Conservation (phyloP, 2,113 vertebrate species). For the Lepidothrix coronata region DNA sequence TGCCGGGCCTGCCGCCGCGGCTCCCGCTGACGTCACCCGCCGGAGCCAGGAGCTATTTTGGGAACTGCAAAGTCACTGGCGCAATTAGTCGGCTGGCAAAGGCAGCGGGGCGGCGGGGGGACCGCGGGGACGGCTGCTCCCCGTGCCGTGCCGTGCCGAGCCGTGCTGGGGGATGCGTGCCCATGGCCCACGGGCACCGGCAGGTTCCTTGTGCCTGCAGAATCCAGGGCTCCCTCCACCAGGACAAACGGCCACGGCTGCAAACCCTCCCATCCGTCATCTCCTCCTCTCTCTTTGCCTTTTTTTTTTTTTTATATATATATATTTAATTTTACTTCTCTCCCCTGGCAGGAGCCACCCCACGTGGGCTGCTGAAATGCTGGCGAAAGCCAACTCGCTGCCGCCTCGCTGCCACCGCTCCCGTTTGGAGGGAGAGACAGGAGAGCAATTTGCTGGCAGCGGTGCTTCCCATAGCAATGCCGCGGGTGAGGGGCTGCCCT, state of each 20-base stretch:
- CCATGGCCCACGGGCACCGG: neutral
- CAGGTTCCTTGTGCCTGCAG: neutral
- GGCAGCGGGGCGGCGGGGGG: neutral
- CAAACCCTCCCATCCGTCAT: conserved; percentile 11
- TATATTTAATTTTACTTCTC: neutral
- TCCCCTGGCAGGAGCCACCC: neutral
- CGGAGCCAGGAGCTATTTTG: conserved; percentile 51
- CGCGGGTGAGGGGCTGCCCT: neutral
- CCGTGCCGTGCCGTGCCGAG: neutral
- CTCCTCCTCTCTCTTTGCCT: neutral
- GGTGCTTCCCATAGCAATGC: neutral
- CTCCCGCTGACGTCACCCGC: conserved; percentile 15
- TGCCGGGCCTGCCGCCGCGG: neutral
- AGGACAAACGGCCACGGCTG: neutral
- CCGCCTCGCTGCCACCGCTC: neutral
- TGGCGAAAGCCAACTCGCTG: neutral
- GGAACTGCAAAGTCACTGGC: conserved; percentile 59
- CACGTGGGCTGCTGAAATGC: neutral
- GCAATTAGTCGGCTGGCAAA: conserved; percentile 37
- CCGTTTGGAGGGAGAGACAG: neutral
- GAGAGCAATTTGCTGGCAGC: neutral
- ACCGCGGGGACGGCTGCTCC: neutral
- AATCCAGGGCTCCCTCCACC: neutral
- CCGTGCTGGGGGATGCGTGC: neutral
- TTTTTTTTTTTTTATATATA: neutral